Base-by-base conservation (phyloP, 2,888 invertebrate species). In the Caenorhabditis auriculariae region DNA sequence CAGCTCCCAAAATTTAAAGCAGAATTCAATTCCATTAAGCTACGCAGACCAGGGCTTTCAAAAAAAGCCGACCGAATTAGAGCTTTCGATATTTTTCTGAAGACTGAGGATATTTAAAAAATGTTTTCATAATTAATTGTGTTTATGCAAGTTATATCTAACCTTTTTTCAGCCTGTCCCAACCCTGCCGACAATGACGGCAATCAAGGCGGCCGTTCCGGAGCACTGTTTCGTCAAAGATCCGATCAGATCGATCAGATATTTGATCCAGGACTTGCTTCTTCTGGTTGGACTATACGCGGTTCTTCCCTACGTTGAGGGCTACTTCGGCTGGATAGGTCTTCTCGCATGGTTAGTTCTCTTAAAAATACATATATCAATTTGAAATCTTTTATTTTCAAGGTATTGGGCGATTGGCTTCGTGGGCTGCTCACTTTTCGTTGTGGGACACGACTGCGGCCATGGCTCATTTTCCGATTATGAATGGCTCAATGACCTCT, bases 141-240 rank as follows among this genome's bases (percentile, higher is more conserved):
- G n/a, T n/a, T n/a, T n/a, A n/a, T n/a, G n/a, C n/a, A n/a, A n/a
- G n/a, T n/a, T n/a, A n/a, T n/a, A 7, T 21, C 39, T 15, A 39
- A 15, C 21, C 5, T 44, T 44, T 44, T 49, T 49, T 39, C 26
- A 51, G 50, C 39, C 49, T n/a, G 39, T 47, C 9, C 70, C 66
- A 9, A 54, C 59, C n/a, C 66, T 78, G 27, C 79, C 79, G 24
- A 66, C 75, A 12, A 52, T 75, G 15, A 73, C 77, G 15, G 76
- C 74, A 44, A 51, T 79, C 43, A 68, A 75, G 37, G 57, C 66
- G n/a, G 69, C 76, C 4, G 75, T 79, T 38, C 79, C 79, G 15
- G 57, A 63, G 42, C 62, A 80, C 48, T 79, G 79, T 45, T 79
- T 80, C 53, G 76, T 76, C 49, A 80, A 80, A 64, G 66, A 66